phyloP scores from a whole-genome alignment of 2,113 vertebrate genomes.

The Spermophilus dauricus region DNA sequence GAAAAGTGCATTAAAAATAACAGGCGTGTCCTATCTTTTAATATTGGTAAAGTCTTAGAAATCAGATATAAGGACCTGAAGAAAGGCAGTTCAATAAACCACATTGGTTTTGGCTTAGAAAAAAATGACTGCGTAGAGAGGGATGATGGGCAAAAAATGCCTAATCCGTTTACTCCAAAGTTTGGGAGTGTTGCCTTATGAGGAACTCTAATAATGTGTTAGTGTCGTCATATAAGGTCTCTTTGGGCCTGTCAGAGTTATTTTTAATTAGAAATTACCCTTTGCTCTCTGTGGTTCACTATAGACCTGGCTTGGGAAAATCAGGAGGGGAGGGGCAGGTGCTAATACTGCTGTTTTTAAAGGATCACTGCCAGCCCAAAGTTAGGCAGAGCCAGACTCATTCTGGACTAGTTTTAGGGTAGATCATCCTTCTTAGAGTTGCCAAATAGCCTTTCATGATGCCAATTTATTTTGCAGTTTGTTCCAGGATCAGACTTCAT shows the following conservation, averaged over 20 bases:
- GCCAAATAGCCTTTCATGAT: slow-evolving; percentile 66
- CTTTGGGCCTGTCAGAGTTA: slow-evolving; percentile 17
- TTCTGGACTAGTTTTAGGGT: slow-evolving; percentile 48
- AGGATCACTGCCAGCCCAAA: slow-evolving; percentile 40
- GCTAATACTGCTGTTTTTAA: slow-evolving; percentile 59
- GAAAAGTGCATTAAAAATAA: slow-evolving; percentile 25
- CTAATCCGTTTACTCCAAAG: slow-evolving; percentile 48
- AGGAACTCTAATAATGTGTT: slow-evolving; percentile 59
- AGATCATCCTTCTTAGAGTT: slow-evolving; percentile 62
- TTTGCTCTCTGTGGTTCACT: not conserved
- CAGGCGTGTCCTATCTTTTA: not conserved
- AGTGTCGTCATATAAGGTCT: not conserved
- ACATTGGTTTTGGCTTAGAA: slow-evolving; percentile 58
- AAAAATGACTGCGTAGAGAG: slow-evolving; percentile 22
- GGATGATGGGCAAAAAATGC: slow-evolving; percentile 23
- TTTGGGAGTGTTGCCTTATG: slow-evolving; percentile 29
- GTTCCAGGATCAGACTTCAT: slow-evolving; percentile 61
- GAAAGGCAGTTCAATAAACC: slow-evolving; percentile 50
- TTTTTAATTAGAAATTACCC: slow-evolving; percentile 64
- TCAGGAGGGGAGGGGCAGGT: not conserved
- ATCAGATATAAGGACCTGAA: slow-evolving; percentile 14
- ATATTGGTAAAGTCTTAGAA: slow-evolving; percentile 36
- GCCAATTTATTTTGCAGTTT: slow-evolving; percentile 66
- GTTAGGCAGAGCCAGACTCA: slow-evolving; percentile 51
- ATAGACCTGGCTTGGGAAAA: slow-evolving; percentile 44